These are phyloP conservation scores for Orestias chungarensis DNA, from an alignment of 2,797 vertebrate species.

Conservation along the genomic window DNA sequence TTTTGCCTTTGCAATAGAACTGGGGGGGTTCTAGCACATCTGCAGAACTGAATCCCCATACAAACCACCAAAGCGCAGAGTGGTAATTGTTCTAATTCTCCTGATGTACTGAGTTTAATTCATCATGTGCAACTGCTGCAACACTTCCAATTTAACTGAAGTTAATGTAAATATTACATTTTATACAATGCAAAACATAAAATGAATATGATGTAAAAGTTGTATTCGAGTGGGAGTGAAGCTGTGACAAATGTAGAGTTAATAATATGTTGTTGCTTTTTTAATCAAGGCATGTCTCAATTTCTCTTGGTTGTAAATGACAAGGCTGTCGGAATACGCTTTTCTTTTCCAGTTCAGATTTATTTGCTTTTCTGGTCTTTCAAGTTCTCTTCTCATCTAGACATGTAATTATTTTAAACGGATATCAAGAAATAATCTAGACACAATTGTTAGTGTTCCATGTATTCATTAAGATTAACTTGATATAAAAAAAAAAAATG, in stretches of 20 bases:
- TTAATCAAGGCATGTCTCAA: not conserved
- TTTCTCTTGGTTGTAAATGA: not conserved
- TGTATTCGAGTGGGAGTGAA: not conserved
- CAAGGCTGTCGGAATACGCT: not conserved
- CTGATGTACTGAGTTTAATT: not conserved
- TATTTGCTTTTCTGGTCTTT: not conserved
- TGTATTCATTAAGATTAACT: no score
- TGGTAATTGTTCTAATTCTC: no score
- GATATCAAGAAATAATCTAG: not conserved
- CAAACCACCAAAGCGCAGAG: no score
- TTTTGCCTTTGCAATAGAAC: not conserved
- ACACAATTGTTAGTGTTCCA: not conserved
- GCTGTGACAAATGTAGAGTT: not conserved
- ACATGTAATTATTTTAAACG: not conserved
- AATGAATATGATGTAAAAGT: not conserved
- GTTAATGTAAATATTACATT: not conserved
- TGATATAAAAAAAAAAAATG: no score
- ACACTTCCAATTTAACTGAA: not conserved
- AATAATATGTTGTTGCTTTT: not conserved
- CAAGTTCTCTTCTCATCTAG: not conserved
- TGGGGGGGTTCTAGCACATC: no score
- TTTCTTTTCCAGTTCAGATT: not conserved
- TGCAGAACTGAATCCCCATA: not conserved
- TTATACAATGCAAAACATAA: not conserved
- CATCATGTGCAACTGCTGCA: not conserved